Evolutionary conservation across 2,888 invertebrate species (phyloP), one percentile per base, ranked within the genome.

Genomic region (Cheilosia variabilis): DNA sequence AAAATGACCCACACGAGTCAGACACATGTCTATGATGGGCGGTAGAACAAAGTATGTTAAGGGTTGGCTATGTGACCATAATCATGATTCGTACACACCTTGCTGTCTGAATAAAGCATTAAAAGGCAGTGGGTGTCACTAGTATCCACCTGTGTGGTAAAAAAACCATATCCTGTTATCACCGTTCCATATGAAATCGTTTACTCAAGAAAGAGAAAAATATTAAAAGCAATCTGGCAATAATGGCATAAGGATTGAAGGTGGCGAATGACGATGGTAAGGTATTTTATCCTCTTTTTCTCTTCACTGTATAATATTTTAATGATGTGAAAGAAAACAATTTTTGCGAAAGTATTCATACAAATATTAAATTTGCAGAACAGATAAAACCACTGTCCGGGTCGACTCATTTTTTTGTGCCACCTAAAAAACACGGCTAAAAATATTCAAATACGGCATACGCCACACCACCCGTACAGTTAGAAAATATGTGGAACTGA

Each of bases 381-480:
- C 24, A 34, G 31, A 31, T 71, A 57, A 43, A 22, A 24, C 50
- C 9, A 31, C 34, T 31, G 19, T 27, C 5, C 15, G 6, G 50
- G 15, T 76, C 24, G 41, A 58, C 57, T 47, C n/a, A 22, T 75
- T 45, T 58, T 52, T 76, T 31, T 43, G 10, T 37, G 27, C 19
- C 9, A 53, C 5, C n/a, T 19, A 55, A 45, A 68, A 55, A 63
- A 43, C 7, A 24, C 15, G 10, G 27, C 19, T 22, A 65, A 78
- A 78, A 77, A 77, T 69, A 69, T 69, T 77, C 77, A 69, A 77
- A 77, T 77, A 45, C 62, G 60, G 47, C 45, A 53, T 37, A 13
- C 37, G 10, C 37, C 1, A 13, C 13, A 5, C 53, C 43, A 9
- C 7, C 17, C 10, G 43, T 58, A 53, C 22, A 45, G 43, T 17